Evolutionary conservation across 2,113 vertebrate species (phyloP).

Genomic region (Osmerus eperlanus): DNA sequence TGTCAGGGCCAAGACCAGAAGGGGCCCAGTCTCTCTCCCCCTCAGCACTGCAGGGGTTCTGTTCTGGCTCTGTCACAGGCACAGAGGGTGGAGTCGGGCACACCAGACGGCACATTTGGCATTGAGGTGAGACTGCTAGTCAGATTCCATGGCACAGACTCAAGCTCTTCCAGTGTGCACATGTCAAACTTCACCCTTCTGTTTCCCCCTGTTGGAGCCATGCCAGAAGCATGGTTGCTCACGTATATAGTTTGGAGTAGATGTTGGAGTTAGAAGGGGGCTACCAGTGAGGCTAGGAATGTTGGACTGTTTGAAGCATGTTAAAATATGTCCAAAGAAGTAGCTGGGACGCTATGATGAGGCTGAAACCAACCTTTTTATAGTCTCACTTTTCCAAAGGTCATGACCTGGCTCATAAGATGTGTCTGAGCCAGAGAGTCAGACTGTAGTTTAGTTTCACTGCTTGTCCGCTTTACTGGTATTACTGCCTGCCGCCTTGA

Average conservation of each 20-base stretch:
- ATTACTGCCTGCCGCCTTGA: slow-evolving; percentile 17
- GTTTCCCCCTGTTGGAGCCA: slow-evolving; percentile 38
- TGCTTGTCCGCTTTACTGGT: slow-evolving; percentile 24
- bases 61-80: slow-evolving; percentile 54
- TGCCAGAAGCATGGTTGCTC: slow-evolving; percentile 25
- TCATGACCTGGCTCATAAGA: slow-evolving; percentile 54
- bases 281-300: too few relatives aligned
- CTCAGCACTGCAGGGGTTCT: slow-evolving; percentile 36
- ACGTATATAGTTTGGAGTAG: neutral
- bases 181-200: slow-evolving; percentile 47
- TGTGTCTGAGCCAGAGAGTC: slow-evolving; percentile 47
- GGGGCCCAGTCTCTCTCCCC: slow-evolving; percentile 26
- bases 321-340: too few relatives aligned
- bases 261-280: slow-evolving; percentile 31
- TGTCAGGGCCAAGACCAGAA: slow-evolving; percentile 26
- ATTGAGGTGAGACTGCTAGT: slow-evolving; percentile 32
- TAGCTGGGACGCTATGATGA: slow-evolving; percentile 10
- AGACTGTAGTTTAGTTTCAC: slow-evolving; percentile 32
- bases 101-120: slow-evolving; percentile 36
- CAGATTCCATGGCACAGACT: slow-evolving; percentile 45
- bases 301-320: too few relatives aligned
- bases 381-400: slow-evolving; percentile 29
- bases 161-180: slow-evolving; percentile 41
- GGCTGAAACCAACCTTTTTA: slow-evolving; percentile 41
- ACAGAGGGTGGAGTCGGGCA: slow-evolving; percentile 38